Base-by-base conservation (phyloP, 2,797 vertebrate genomes). In the Tangara arthus region DNA sequence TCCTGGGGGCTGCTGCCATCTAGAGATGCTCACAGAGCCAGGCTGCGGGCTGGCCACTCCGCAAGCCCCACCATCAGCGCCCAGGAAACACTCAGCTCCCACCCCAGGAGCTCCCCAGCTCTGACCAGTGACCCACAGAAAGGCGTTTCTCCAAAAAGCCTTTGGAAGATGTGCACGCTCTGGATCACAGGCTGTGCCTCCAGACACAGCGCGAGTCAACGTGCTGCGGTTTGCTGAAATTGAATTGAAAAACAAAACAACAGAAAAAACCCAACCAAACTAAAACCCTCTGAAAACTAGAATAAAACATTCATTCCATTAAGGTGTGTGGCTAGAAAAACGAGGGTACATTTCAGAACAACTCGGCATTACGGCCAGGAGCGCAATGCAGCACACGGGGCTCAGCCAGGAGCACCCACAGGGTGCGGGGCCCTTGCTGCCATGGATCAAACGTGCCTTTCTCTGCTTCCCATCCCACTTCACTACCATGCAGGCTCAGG, bases 1-100 rank as follows among this genome's bases (percentile, higher is more conserved):
- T 95, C 89, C 92, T 92, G 94, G 89, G 94, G 92, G 89, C 87
- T 96, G 94, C 94, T 95, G 93, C 96, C 96, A 97, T 69, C 94
- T 94, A 96, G 90, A 95, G 94, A 90, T 95, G 84, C 79, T 86
- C 55, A 3, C 8, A 13, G 20, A 46, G 82, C 19, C 88, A n/a
- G 57, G 39, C 94, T 80, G 75, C 21, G 4, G 69, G 68, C 81
- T 42, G 15, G 52, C 7, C 3, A 3, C 23, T 55, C 37, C 6
- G 4, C 4, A 7, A 22, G 3, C 27, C 73, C 84, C 84, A 18
- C 12, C 57, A 39, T 11, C 73, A 22, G 12, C 1, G 5, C 32
- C 2, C 14, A 3, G 57, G 15, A 9, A 34, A 44, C 4, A 14
- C 46, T 65, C 37, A 13, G 57, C 19, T 18, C 18, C 21, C 53